Evolutionary conservation across 2,888 invertebrate species (phyloP), one percentile per base, ranked within the genome.

Genomic region (Clunio marinus): DNA sequence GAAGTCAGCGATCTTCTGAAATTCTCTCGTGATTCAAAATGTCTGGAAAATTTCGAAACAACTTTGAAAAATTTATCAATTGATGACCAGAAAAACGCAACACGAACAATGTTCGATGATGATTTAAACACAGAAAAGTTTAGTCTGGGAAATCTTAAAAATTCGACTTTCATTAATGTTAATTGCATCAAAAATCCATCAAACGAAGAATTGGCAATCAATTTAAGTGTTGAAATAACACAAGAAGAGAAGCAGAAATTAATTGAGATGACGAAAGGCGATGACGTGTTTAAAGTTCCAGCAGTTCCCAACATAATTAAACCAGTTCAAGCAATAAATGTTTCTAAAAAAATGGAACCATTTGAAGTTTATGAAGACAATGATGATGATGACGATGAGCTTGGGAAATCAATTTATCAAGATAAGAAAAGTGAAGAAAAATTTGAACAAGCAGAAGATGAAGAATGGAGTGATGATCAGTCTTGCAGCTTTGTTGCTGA

Each of bases 401-500:
- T 71, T 10, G 75, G 76, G 3, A 71, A 73, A 68, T 76, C 76
- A 69, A 78, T 78, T 65, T 78, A 78, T 20, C 8, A 57, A n/a
- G 3, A 32, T 28, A 22, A 1, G 13, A 20, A 45, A 7, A n/a
- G 15, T 41, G 25, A 24, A 1, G 84, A 86, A 75, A 91, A 92
- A 80, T 84, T 94, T 71, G 87, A 87, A 73, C 80, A 84, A 25
- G 83, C 93, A 71, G 82, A 93, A 73, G 80, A 80, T 71, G 80
- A 82, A 75, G 78, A 81, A 22, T 80, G 81, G 70, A 81, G 82
- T 81, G 83, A 83, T 78, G 66, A 66, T 41, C n/a, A 15, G 7
- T 17, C 35, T 32, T 66, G 66, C 32, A 66, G 66, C 7, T 66
- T 66, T 24, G 25, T 55, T n/a, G 51, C 5, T 0, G 22, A 20